These are phyloP conservation scores for Todiramphus saurophagus DNA, from an alignment of 2,113 vertebrate species.

Conservation along the genomic window DNA sequence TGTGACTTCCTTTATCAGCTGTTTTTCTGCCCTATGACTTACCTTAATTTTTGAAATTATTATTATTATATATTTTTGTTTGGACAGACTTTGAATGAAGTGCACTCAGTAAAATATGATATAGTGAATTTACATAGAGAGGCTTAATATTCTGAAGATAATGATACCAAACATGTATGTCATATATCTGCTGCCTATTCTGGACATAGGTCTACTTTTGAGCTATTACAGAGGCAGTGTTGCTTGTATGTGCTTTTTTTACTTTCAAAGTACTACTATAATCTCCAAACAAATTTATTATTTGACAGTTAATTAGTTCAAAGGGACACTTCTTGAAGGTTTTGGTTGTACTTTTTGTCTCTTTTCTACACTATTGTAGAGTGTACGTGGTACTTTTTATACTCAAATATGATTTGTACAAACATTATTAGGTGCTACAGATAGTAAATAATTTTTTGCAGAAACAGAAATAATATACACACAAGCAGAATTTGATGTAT, in stretches of 20 bases:
- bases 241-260: background rate
- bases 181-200: slow-evolving; percentile 16
- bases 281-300: background rate
- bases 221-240: background rate
- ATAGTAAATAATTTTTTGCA: background rate
- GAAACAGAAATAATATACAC: background rate
- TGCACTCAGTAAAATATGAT: background rate
- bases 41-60: background rate
- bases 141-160: background rate
- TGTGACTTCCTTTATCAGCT: slow-evolving; percentile 38
- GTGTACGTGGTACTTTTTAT: background rate
- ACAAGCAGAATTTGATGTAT: background rate
- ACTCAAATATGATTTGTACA: background rate
- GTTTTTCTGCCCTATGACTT: slow-evolving; percentile 31
- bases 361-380: background rate
- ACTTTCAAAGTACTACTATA: background rate
- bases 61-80: background rate
- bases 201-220: background rate
- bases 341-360: background rate
- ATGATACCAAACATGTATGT: background rate
- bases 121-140: background rate
- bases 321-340: background rate
- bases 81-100: background rate
- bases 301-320: background rate
- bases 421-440: background rate